Percentiles rank a stretch among this genome's conserved stretches.
These are phyloP conservation scores for Brachirus orientalis DNA, from an alignment of 2,113 vertebrate genomes.

Conservation along the genomic window DNA sequence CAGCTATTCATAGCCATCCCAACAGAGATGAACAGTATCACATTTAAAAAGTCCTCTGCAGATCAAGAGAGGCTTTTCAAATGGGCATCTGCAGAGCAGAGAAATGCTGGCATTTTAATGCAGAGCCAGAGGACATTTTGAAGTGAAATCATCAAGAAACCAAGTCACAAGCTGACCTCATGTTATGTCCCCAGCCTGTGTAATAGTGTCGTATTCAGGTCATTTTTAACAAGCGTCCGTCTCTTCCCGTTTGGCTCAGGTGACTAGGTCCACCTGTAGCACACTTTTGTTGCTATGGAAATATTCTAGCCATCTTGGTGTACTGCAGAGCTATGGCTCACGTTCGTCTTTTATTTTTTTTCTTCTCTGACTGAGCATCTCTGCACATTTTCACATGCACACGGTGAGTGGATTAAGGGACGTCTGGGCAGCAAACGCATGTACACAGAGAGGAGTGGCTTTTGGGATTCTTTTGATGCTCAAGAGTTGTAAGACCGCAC, in stretches of 20 bases:
- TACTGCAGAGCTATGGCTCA: conserved; percentile 51
- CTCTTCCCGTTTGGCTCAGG: conserved; percentile 74
- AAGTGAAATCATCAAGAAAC: conserved; percentile 69
- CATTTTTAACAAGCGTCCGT: conserved; percentile 79
- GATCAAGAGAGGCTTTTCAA: conserved; percentile 48
- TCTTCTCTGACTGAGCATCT: conserved; percentile 35
- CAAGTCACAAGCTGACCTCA: conserved; percentile 72
- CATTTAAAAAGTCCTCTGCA: conserved; percentile 61
- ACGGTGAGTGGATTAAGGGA: conserved; percentile 21
- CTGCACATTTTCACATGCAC: conserved; percentile 30
- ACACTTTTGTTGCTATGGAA: conserved; percentile 77
- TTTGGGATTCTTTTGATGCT: conserved; percentile 32
- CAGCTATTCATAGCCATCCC: conserved; percentile 70
- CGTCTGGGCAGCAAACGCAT: conserved; percentile 20
- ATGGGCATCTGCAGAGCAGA: neutral
- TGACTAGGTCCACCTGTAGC: conserved; percentile 75
- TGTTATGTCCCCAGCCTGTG: conserved; percentile 68
- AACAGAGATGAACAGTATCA: conserved; percentile 63
- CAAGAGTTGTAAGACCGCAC: conserved; percentile 48
- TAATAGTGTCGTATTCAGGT: conserved; percentile 77
- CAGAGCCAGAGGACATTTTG: conserved; percentile 53
- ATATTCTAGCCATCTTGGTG: conserved; percentile 64
- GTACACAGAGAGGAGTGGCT: conserved; percentile 12
- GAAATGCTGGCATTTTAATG: conserved; percentile 35
- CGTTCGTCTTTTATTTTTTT: conserved; percentile 17